These are phyloP conservation scores for Pseudopleuronectes americanus DNA, from an alignment of 2,797 vertebrate genomes.

Conservation along the genomic window DNA sequence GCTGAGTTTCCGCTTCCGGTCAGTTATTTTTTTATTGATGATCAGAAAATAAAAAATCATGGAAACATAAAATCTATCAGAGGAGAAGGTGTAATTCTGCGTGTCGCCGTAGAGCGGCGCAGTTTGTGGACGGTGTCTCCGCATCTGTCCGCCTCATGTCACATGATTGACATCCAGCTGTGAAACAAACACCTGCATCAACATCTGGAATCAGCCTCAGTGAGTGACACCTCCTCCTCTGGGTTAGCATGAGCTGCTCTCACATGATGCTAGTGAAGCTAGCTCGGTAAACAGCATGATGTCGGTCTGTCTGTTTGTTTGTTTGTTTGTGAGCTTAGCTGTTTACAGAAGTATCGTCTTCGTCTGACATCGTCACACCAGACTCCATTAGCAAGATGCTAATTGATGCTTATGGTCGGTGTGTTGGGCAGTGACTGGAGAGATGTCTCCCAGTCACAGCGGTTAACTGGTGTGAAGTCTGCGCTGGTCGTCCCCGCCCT, in stretches of 20 bases:
- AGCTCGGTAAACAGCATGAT: constrained; percentile 5
- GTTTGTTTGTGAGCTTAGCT: no score
- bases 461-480: background rate
- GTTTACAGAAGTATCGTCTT: background rate
- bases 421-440: fast-evolving
- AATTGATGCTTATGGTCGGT: fast-evolving
- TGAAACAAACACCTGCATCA: background rate
- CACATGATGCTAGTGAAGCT: constrained; percentile 6
- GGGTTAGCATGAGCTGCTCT: background rate
- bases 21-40: background rate
- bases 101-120: constrained; percentile 18
- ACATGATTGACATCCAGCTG: background rate
- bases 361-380: constrained; percentile 1
- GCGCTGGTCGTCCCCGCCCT: background rate
- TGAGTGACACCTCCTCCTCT: constrained; percentile 9
- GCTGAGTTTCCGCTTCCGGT: constrained; percentile 41
- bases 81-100: background rate
- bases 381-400: background rate
- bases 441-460: background rate
- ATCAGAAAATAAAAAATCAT: no score
- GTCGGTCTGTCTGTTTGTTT: background rate
- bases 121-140: constrained; percentile 27
- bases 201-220: background rate
- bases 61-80: background rate
- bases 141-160: constrained; percentile 8